These are phyloP conservation scores for Amniataba percoides DNA, from an alignment of 2,797 vertebrate genomes.

Conservation along the genomic window DNA sequence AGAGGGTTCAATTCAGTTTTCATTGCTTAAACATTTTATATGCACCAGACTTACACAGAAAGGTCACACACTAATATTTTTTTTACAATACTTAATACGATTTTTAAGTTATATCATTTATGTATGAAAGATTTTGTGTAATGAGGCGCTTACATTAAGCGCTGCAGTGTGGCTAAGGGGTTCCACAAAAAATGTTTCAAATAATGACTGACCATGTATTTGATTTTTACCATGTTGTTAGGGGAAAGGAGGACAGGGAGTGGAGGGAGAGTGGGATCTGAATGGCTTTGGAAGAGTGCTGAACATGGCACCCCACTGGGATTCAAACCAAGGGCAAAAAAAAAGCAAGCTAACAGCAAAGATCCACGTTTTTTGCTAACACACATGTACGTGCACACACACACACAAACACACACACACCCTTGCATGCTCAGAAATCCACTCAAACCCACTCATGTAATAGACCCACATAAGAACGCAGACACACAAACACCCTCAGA, in stretches of 20 bases:
- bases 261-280: conserved; percentile 29
- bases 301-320: conserved; percentile 51
- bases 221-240: conserved; percentile 52
- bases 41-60: conserved; percentile 56
- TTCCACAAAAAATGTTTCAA: conserved; percentile 43
- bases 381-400: background rate
- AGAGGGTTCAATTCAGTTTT: conserved; percentile 62
- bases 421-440: conserved; percentile 35
- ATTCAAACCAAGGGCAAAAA: conserved; percentile 59
- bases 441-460: conserved; percentile 45
- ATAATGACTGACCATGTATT: conserved; percentile 53
- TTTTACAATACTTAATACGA: conserved; percentile 58
- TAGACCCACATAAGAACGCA: conserved; percentile 49
- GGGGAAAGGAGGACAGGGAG: conserved; percentile 24
- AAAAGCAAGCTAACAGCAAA: conserved; percentile 36
- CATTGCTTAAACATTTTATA: conserved; percentile 69
- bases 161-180: conserved; percentile 40
- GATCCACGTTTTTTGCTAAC: conserved; percentile 45
- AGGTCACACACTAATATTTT: conserved; percentile 67
- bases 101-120: conserved; percentile 61
- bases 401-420: conserved; percentile 3
- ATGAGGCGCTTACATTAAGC: conserved; percentile 59
- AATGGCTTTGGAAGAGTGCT: conserved; percentile 39
- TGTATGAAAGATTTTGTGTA: conserved; percentile 63
- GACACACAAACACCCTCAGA: conserved; percentile 65